phyloP scores from a whole-genome alignment of 2,113 vertebrate genomes.

The Numenius arquata region DNA sequence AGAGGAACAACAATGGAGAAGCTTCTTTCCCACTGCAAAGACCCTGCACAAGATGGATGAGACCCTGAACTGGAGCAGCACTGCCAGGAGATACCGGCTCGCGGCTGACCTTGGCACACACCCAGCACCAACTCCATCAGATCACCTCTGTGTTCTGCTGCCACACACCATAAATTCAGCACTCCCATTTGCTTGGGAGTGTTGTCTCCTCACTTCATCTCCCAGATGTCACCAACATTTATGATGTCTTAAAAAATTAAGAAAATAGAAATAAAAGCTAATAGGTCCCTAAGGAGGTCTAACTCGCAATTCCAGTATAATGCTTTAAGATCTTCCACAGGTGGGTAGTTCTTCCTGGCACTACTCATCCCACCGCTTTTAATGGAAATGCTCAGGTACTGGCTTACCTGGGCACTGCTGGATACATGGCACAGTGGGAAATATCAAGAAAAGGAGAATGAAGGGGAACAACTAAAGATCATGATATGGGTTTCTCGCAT shows the following conservation, averaged over 20 bases:
- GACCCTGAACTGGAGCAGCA: neutral
- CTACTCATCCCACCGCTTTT: neutral
- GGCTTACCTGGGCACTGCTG: neutral
- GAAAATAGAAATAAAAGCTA: neutral
- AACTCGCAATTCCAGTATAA: neutral
- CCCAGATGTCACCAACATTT: neutral
- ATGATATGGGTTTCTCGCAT: fast-evolving
- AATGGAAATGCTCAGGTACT: neutral
- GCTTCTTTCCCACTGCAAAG: neutral
- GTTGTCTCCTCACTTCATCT: neutral
- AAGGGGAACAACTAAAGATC: neutral
- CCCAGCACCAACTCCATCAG: neutral
- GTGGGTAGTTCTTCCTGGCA: neutral
- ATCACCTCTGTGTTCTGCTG: neutral
- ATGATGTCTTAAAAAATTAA: neutral
- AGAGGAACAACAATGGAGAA: neutral
- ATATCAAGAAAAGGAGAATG: neutral
- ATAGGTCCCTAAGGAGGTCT: neutral
- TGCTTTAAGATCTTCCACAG: neutral
- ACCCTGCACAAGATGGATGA: neutral
- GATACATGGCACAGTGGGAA: neutral
- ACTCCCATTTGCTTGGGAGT: neutral
- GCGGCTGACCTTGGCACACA: fast-evolving
- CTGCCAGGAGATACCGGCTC: neutral
- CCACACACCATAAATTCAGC: neutral